These are phyloP conservation scores for Pseudochirops corinnae DNA, from an alignment of 2,797 vertebrate species.

Conservation along the genomic window DNA sequence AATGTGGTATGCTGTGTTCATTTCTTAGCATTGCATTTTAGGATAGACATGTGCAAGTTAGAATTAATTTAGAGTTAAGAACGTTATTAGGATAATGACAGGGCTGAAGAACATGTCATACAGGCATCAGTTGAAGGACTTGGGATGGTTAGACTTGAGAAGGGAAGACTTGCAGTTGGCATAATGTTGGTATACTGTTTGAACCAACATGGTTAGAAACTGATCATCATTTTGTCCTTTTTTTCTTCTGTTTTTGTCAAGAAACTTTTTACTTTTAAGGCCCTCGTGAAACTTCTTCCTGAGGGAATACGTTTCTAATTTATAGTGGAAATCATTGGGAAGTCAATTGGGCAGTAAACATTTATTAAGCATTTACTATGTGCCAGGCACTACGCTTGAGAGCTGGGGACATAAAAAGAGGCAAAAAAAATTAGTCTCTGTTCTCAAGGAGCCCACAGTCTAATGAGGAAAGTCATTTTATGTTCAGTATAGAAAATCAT, in stretches of 20 bases:
- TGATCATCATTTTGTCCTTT: background rate
- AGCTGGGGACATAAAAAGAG: background rate
- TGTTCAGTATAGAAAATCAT: background rate
- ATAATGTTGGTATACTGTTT: background rate
- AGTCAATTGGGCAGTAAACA: background rate
- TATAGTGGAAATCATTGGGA: constrained; percentile 19
- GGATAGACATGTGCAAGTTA: background rate
- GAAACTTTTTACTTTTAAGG: constrained; percentile 24
- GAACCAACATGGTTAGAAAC: background rate
- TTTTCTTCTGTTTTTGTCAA: background rate
- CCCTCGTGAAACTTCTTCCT: constrained; percentile 38
- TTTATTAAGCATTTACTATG: background rate
- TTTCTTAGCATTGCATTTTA: constrained; percentile 35
- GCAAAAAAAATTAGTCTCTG: background rate
- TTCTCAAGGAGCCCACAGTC: background rate
- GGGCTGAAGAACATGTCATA: background rate
- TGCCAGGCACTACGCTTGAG: background rate
- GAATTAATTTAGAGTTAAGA: background rate
- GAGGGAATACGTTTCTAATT: constrained; percentile 29
- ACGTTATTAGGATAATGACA: background rate
- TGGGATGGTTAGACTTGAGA: background rate
- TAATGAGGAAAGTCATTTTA: background rate
- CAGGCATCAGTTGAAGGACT: background rate
- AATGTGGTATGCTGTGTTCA: constrained; percentile 18
- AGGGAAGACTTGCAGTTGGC: background rate